Conservation (phyloP, 1,140 invertebrate species). For the Pogonognathellus flavescens region DNA sequence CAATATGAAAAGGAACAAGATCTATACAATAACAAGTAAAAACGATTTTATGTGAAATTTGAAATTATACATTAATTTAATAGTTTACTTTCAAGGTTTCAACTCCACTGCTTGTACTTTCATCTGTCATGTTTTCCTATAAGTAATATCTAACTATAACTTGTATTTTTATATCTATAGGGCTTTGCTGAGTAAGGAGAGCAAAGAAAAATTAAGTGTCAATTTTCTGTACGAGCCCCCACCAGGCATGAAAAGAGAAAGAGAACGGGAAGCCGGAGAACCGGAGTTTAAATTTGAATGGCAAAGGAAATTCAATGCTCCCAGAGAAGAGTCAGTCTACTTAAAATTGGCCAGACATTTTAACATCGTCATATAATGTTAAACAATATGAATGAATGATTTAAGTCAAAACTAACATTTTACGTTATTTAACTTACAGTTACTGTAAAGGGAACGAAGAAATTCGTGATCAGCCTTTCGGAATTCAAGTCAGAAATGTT, state of each 20-base stretch:
- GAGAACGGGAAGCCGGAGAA: conserved; percentile 85
- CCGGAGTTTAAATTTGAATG: conserved; percentile 99
- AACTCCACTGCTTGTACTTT: too few relatives aligned
- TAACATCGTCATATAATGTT: too few relatives aligned
- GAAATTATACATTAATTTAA: too few relatives aligned
- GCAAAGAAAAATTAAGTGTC: conserved; percentile 97
- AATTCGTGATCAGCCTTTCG: conserved; percentile 98
- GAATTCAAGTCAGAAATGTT: conserved; percentile 97
- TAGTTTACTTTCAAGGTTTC: not conserved
- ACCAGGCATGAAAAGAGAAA: conserved; percentile 91
- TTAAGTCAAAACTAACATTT: not conserved
- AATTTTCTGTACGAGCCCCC: conserved; percentile 99
- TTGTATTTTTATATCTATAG: conserved; percentile 73
- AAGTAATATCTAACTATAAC: not conserved
- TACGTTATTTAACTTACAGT: conserved; percentile 71
- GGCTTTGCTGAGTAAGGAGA: conserved; percentile 96
- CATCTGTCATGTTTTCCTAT: too few relatives aligned
- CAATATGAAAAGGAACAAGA: conserved; percentile 99
- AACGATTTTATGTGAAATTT: not conserved
- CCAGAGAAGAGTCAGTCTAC: conserved; percentile 82
- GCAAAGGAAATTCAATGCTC: conserved; percentile 99
- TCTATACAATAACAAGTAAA: conserved; percentile 94
- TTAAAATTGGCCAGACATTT: too few relatives aligned
- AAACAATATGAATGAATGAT: too few relatives aligned
- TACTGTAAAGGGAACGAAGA: conserved; percentile 96